Evolutionary conservation across 2,797 vertebrate species (phyloP).

Genomic region (Melanotaenia nigrans): DNA sequence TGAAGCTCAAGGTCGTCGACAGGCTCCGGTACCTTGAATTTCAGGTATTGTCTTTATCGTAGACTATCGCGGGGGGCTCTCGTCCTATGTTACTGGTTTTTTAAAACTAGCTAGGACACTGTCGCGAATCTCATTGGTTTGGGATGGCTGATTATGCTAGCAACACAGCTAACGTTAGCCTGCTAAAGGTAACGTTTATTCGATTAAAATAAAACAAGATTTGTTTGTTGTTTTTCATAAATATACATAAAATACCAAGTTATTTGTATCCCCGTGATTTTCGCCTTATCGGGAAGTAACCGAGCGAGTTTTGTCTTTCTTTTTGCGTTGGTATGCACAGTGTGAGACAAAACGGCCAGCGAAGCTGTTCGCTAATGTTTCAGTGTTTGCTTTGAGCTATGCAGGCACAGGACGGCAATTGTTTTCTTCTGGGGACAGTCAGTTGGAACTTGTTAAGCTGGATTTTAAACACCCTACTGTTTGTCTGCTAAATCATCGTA

Average conservation of each 20-base stretch:
- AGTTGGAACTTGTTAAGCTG: conserved; percentile 48
- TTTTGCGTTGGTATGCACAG: conserved; percentile 41
- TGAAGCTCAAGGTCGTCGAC: conserved; percentile 74
- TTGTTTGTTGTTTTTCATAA: conserved; percentile 11
- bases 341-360: conserved; percentile 54
- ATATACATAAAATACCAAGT: conserved; percentile 13
- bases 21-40: conserved; percentile 55
- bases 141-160: conserved; percentile 64
- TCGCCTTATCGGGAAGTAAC: background rate
- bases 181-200: conserved; percentile 63
- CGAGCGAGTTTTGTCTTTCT: conserved; percentile 6
- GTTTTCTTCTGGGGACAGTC: conserved; percentile 66
- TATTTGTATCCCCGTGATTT: background rate
- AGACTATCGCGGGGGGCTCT: background rate
- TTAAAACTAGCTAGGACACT: conserved; percentile 35
- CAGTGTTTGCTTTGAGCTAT: conserved; percentile 68
- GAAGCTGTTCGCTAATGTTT: conserved; percentile 70
- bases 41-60: conserved; percentile 70
- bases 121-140: conserved; percentile 45
- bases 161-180: conserved; percentile 66
- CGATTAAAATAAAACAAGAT: conserved; percentile 56
- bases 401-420: conserved; percentile 64
- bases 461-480: background rate
- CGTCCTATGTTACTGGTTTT: conserved; percentile 6
- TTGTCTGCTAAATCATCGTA: background rate